A percentile compares a stretch with the other conserved stretches of the same genome.
Evolutionary conservation across 2,797 vertebrate genomes (phyloP).

Genomic region (Florisuga fusca): DNA sequence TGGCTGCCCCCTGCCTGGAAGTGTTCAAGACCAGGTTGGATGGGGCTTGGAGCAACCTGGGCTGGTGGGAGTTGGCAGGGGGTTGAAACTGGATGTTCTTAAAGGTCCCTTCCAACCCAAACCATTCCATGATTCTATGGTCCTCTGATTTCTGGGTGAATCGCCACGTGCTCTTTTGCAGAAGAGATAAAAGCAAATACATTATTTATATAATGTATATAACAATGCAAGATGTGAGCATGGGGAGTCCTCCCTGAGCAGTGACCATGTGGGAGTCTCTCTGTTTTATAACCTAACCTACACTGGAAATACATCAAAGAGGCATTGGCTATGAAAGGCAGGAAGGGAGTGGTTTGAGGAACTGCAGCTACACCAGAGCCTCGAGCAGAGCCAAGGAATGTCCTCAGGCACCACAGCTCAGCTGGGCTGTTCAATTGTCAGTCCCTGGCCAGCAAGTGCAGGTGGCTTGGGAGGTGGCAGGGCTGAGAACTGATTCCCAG

Average conservation of each 20-base stretch:
- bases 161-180: not conserved
- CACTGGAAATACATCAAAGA: conserved; percentile 54
- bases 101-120: too few relatives aligned
- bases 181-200: not conserved
- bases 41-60: too few relatives aligned
- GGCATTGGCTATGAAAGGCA: conserved; percentile 37
- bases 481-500: not conserved
- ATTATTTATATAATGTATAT: not conserved
- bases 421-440: conserved; percentile 18
- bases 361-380: conserved; percentile 16
- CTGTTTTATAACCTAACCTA: conserved; percentile 27
- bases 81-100: too few relatives aligned
- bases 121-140: too few relatives aligned
- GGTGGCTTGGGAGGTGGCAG: not conserved
- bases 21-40: too few relatives aligned
- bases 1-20: too few relatives aligned
- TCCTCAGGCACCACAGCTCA: conserved; percentile 27
- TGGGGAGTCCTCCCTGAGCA: not conserved
- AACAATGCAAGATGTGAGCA: not conserved
- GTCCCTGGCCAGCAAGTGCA: not conserved
- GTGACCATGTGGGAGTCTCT: not conserved
- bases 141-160: not conserved
- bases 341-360: conserved; percentile 63
- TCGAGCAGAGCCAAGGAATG: conserved; percentile 63
- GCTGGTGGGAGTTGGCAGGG: too few relatives aligned